phyloP scores from a whole-genome alignment of 2,113 vertebrate species.

The Struthidea cinerea region DNA sequence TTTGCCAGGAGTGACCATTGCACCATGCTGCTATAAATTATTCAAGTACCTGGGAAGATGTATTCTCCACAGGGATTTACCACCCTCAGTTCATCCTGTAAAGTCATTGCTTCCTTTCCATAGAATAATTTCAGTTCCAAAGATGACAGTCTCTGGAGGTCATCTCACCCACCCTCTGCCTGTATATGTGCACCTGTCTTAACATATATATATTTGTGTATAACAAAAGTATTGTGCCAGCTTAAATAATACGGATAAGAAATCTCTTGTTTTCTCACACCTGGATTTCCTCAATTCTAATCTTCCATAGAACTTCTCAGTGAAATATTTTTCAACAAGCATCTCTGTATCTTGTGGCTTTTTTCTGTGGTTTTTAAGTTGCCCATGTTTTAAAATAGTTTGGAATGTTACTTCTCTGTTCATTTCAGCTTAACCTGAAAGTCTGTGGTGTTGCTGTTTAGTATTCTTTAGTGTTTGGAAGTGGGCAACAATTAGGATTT shows the following conservation, averaged over 20 bases:
- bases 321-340: background rate
- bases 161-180: background rate
- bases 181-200: background rate
- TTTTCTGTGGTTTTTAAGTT: background rate
- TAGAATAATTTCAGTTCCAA: background rate
- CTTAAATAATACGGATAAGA: background rate
- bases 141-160: background rate
- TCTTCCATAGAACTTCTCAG: background rate
- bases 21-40: conserved; percentile 8
- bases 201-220: background rate
- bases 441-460: background rate
- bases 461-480: background rate
- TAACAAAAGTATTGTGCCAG: background rate
- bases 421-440: background rate
- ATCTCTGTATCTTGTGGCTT: background rate
- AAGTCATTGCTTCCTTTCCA: background rate
- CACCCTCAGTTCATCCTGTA: background rate
- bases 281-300: background rate
- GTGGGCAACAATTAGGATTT: background rate
- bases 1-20: background rate
- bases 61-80: background rate
- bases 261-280: background rate
- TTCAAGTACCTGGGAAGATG: background rate
- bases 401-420: background rate
- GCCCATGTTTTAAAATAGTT: background rate